Conservation (phyloP, 1,140 invertebrate genomes). For the Sminthurides bifidus region DNA sequence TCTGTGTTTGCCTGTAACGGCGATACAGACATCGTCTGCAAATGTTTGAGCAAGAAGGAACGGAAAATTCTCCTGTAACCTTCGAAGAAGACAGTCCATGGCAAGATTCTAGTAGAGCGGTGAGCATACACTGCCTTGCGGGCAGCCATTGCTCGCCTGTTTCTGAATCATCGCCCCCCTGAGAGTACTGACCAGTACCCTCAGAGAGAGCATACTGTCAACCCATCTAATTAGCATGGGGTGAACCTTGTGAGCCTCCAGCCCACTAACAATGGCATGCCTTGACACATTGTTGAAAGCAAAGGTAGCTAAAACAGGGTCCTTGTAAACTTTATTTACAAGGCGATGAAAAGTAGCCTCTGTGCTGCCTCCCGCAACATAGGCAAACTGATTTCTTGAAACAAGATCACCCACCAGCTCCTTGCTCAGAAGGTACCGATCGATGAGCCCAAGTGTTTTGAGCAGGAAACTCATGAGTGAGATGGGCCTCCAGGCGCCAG, state of each 20-base stretch:
- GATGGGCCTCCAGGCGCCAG: conserved; percentile 16
- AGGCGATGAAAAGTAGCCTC: conserved; percentile 18
- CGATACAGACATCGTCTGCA: conserved; percentile 11
- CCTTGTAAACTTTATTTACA: neutral
- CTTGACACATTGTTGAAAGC: conserved; percentile 3
- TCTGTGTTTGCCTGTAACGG: neutral
- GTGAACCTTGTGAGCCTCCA: neutral
- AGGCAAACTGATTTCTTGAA: conserved; percentile 12
- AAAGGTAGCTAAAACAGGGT: neutral
- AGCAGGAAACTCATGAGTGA: conserved; percentile 22
- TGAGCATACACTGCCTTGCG: conserved; percentile 19
- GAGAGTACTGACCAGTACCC: neutral
- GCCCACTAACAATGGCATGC: neutral
- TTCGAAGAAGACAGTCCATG: conserved; percentile 3
- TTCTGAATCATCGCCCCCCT: neutral
- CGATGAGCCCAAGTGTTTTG: conserved; percentile 19
- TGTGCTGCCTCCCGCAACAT: conserved; percentile 6
- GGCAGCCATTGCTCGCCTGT: conserved; percentile 1
- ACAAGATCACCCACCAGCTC: neutral
- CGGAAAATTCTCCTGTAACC: neutral
- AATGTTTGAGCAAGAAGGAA: neutral
- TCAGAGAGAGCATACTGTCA: neutral
- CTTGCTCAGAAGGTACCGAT: conserved; percentile 5
- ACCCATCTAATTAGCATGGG: neutral
- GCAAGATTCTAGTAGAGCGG: conserved; percentile 13